phyloP scores from a whole-genome alignment of 2,888 invertebrate genomes.

The Hydroisotoma schaefferi region DNA sequence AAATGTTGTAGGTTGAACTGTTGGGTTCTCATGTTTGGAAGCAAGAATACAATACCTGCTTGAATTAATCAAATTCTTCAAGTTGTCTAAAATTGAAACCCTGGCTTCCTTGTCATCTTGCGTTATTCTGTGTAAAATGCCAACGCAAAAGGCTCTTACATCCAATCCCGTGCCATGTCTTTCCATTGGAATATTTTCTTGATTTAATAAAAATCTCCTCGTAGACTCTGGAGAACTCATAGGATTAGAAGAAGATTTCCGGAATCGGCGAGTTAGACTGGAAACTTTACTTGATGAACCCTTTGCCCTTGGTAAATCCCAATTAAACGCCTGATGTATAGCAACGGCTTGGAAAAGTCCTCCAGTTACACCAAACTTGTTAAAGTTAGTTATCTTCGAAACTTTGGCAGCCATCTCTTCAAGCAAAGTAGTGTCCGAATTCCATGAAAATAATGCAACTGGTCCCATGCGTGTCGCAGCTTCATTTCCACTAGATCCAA shows the following conservation, averaged over 20 bases:
- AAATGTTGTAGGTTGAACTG: no score
- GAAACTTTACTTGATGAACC: neutral
- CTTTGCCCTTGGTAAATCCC: conserved; percentile 11
- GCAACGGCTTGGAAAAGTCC: conserved; percentile 57
- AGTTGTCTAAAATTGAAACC: conserved; percentile 31
- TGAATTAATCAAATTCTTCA: conserved; percentile 20
- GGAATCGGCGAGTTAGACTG: neutral
- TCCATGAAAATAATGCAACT: conserved; percentile 59
- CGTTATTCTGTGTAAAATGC: conserved; percentile 24
- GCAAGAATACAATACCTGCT: no score
- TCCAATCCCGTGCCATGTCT: neutral
- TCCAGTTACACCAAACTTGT: conserved; percentile 59
- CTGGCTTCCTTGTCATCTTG: conserved; percentile 21
- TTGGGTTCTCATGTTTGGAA: no score
- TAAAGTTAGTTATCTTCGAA: conserved; percentile 63
- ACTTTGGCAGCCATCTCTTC: conserved; percentile 56
- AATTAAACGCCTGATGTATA: conserved; percentile 34
- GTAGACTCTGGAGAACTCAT: neutral
- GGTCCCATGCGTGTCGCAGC: conserved; percentile 71
- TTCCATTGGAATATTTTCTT: conserved; percentile 13
- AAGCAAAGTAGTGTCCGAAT: conserved; percentile 49
- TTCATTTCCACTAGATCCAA: conserved; percentile 73
- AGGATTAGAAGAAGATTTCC: neutral
- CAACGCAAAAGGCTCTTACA: conserved; percentile 25
- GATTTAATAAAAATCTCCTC: no score